Conservation (phyloP, 1,140 invertebrate species). For the Euglossa dilemma region DNA sequence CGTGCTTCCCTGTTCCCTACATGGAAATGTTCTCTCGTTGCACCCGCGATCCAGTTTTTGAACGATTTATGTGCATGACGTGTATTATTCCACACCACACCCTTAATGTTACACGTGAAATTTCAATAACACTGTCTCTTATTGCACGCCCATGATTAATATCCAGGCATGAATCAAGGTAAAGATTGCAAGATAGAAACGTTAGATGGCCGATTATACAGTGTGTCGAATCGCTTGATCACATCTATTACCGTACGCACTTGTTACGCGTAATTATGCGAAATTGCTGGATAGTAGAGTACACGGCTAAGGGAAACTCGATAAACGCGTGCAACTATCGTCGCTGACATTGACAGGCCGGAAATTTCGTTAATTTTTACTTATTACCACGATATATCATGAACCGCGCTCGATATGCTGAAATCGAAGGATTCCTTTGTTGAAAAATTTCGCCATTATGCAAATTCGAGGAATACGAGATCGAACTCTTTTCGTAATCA, state of each 20-base stretch:
- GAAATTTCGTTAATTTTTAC: constrained; percentile 31
- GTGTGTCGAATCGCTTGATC: constrained; percentile 13
- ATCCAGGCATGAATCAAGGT: constrained; percentile 3
- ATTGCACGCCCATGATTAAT: constrained; percentile 24
- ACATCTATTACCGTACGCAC: constrained; percentile 57
- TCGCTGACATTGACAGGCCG: constrained; percentile 48
- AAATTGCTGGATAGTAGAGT: constrained; percentile 42
- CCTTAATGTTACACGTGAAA: background rate
- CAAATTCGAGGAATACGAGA: background rate
- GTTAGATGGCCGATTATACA: constrained; percentile 25
- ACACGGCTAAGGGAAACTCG: constrained; percentile 16
- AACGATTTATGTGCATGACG: background rate
- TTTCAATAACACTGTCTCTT: constrained; percentile 13
- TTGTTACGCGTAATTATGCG: constrained; percentile 64
- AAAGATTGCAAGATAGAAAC: constrained; percentile 17
- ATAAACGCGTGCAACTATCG: constrained; percentile 6
- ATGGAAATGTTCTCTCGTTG: constrained; percentile 8
- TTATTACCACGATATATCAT: background rate
- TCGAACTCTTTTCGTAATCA: background rate
- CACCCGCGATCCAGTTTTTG: background rate
- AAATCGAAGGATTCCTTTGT: constrained; percentile 2
- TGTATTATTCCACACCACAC: background rate
- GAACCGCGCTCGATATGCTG: background rate
- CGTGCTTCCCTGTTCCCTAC: constrained; percentile 7
- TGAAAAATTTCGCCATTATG: background rate